Base-by-base conservation (phyloP, 2,113 vertebrate species). In the Turdus rufiventris region DNA sequence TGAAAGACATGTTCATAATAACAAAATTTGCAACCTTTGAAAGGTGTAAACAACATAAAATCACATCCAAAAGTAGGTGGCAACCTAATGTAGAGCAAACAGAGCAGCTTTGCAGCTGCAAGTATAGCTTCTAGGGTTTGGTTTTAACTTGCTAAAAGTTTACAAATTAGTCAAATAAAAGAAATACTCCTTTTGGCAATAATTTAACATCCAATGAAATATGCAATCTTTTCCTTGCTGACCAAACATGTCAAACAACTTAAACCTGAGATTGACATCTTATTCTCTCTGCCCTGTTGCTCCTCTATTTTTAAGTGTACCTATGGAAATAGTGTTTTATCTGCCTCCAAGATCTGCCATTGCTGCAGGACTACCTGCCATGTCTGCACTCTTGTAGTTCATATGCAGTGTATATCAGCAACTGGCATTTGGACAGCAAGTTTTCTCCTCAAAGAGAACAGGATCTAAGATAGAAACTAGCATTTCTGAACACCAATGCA, bases 331-430 rank as follows among this genome's bases (percentile, higher is more conserved):
- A 25, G 15, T 83, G 28, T 53, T 80, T 38, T 42, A n/a, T 51
- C 65, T 67, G 6, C 18, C 31, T 66, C 33, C 31, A 38, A 33
- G 20, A 24, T 18, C 15, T 65, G 21, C 15, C 18, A 67, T 25
- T 10, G 18, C 14, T 18, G 31, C 26, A 33, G 33, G 9, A 31
- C 17, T 26, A 6, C 11, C 82, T 42, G 45, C 25, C 25, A 18
- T 14, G 10, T 29, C 65, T 58, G 3, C 8, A 33, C 3, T 67
- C n/a, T 17, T 47, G 9, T 15, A 34, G 25, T 18, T 20, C 12
- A 11, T 26, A 16, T 3, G 6, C 0, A 0, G 6, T 43, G 13
- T 25, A 5, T 8, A 57, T 10, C 11, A 42, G 6, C 19, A 76
- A 20, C 26, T 34, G 7, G 16, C 43, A 21, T 5, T 43, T 43